Base-by-base conservation (phyloP, 37 sponge, comb jelly and placozoan species). In the Sycon ciliatum region DNA sequence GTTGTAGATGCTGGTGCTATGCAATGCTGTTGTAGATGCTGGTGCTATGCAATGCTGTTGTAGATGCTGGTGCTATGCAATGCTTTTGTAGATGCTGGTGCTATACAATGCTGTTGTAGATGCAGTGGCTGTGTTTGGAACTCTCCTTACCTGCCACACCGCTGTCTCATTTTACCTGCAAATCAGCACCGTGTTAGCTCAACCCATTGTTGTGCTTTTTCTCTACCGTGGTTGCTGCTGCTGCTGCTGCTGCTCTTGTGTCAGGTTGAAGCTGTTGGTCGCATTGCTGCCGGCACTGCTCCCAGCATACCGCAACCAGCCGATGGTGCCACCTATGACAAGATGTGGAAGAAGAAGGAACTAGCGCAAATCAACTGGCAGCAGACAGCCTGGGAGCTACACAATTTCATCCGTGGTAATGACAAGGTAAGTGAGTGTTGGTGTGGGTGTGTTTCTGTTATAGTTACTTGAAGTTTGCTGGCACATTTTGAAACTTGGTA, bases 321-420 rank as follows among this genome's bases (percentile, higher is more conserved):
- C 78, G 87, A 28, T 33, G 93, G 93, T 13, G 93, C 93, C 2
- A 82, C 93, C 26, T 92, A 92, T 56, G 93, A 92, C 69, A 73
- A 81, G n/a, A 69, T 92, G 24, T 92, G 93, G 93, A 78, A 82
- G 56, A 80, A 81, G 71, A 92, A 92, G 66, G 83, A 76, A 20
- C 32, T 84, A 24, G 85, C 88, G 0, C 31, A 88, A 81, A 84
- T 88, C 36, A 69, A 78, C 11, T 92, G 88, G 88, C 46, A 84
- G 69, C 79, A 81, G 55, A 73, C 88, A 24, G 88, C 88, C 49
- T 81, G 84, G 38, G 36, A 16, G 18, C 49, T 92, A 3, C 93
- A 92, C 78, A 92, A 92, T 67, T 92, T 92, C 61, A 92, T 92
- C 39, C 36, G 93, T 54, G 93, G 93, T 39, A 87, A 82, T 68